Conservation (phyloP, 2,113 vertebrate genomes). For the Odontesthes bonariensis region DNA sequence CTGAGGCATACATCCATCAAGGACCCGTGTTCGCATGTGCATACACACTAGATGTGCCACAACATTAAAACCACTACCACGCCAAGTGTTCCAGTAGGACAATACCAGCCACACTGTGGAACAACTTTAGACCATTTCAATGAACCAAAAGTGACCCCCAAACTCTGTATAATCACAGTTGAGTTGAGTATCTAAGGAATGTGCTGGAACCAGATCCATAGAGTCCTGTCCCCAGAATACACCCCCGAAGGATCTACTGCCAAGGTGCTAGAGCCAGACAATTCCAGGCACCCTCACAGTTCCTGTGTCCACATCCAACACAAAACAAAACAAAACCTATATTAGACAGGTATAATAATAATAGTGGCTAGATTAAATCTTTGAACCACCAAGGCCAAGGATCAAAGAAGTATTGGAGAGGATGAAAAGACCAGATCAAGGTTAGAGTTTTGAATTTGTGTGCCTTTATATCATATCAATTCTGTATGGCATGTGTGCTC, state of each 20-base stretch:
- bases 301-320: neutral
- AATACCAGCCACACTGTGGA: no score
- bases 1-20: neutral
- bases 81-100: no score
- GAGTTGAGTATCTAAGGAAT: neutral
- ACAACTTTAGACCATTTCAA: neutral
- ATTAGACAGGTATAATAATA: neutral
- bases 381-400: neutral
- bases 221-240: no score
- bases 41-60: neutral
- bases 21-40: neutral
- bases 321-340: neutral
- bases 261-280: neutral
- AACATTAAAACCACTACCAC: neutral
- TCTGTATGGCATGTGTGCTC: neutral
- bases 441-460: slow-evolving; percentile 6
- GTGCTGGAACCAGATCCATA: no score
- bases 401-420: neutral
- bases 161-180: neutral
- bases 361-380: neutral
- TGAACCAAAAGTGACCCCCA: neutral
- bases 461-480: neutral
- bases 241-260: no score
- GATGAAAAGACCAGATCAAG: neutral
- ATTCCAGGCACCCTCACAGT: neutral